Evolutionary conservation across 2,797 vertebrate species (phyloP).

Genomic region (Sandelia bainsii): DNA sequence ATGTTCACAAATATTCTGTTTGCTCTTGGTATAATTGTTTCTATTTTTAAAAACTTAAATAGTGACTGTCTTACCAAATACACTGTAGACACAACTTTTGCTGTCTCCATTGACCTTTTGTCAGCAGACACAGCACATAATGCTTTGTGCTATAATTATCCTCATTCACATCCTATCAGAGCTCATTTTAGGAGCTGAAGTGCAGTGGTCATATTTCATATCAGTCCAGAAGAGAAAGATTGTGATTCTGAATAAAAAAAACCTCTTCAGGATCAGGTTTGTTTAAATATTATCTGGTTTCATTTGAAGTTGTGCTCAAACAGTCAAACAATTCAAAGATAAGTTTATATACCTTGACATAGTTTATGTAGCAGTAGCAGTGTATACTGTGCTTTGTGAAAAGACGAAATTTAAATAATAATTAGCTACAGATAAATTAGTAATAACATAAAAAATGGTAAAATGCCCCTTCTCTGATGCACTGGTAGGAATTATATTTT

Average conservation of each 20-base stretch:
- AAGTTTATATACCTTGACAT: neutral
- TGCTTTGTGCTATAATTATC: slow-evolving; percentile 55
- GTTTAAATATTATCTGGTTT: neutral
- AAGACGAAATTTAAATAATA: neutral
- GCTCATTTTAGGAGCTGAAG: slow-evolving; percentile 12
- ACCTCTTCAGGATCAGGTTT: neutral
- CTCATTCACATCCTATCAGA: slow-evolving; percentile 23
- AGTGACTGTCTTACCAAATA: neutral
- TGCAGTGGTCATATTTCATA: slow-evolving; percentile 21
- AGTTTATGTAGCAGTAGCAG: neutral
- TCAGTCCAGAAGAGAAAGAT: neutral
- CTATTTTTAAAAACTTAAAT: neutral
- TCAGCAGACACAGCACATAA: slow-evolving; percentile 28
- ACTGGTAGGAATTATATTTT: neutral
- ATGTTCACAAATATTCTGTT: neutral
- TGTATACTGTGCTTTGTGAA: too few relatives aligned
- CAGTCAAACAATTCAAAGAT: neutral
- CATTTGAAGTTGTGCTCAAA: neutral
- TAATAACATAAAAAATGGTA: neutral
- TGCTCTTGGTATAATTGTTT: slow-evolving; percentile 10
- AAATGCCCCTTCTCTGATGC: neutral
- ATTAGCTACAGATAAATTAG: neutral
- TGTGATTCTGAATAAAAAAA: neutral
- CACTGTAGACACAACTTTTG: neutral
- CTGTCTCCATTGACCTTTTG: slow-evolving; percentile 57